Percentiles rank a stretch among this genome's conserved stretches.
phyloP scores from a whole-genome alignment of 1,140 invertebrate species.

The Drosophila suzukii region DNA sequence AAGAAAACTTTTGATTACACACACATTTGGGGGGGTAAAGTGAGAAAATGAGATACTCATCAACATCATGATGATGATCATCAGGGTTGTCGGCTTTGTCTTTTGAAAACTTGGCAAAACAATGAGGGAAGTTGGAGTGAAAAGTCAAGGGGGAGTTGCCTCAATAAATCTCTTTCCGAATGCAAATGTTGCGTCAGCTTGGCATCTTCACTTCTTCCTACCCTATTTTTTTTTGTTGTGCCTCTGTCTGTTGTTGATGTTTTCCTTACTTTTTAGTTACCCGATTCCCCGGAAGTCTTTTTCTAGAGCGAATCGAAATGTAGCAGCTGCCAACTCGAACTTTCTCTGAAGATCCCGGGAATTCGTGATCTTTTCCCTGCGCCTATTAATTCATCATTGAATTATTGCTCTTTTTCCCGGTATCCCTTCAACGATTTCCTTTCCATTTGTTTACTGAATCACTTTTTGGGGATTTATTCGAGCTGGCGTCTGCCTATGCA shows the following conservation, averaged over 20 bases:
- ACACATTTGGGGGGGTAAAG: slow-evolving; percentile 30
- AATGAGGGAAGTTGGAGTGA: slow-evolving; percentile 34
- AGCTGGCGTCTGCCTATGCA: slow-evolving; percentile 35
- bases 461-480: slow-evolving; percentile 51
- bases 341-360: slow-evolving; percentile 20
- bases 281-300: slow-evolving; percentile 73
- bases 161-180: slow-evolving; percentile 79
- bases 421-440: slow-evolving; percentile 27
- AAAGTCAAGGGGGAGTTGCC: slow-evolving; percentile 26
- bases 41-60: slow-evolving; percentile 45
- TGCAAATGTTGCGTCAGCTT: slow-evolving; percentile 75
- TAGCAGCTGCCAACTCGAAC: slow-evolving; percentile 61
- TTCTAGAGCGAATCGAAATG: slow-evolving; percentile 53
- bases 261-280: slow-evolving; percentile 47
- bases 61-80: slow-evolving; percentile 33
- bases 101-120: slow-evolving; percentile 68
- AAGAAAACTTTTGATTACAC: slow-evolving; percentile 55
- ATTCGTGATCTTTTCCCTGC: slow-evolving; percentile 31
- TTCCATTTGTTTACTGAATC: slow-evolving; percentile 40
- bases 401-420: slow-evolving; percentile 48
- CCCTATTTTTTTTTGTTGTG: slow-evolving; percentile 10
- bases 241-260: slow-evolving; percentile 48
- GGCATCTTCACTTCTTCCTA: slow-evolving; percentile 33
- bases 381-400: slow-evolving; percentile 75
- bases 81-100: slow-evolving; percentile 59